Conservation (phyloP, 37 sponge, comb jelly and placozoan species). For the Amphimedon queenslandica region DNA sequence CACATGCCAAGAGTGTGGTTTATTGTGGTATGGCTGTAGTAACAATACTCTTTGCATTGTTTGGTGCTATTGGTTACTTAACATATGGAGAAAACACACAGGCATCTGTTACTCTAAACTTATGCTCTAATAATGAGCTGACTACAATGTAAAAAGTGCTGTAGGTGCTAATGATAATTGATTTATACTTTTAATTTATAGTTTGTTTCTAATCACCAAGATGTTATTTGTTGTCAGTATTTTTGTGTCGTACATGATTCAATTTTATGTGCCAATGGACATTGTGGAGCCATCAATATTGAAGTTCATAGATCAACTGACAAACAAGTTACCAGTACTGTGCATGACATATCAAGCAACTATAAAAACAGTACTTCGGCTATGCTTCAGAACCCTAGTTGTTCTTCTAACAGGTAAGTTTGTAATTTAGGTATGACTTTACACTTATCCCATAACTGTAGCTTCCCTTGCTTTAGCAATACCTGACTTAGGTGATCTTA, state of each 20-base stretch:
- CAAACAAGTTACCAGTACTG: constrained; percentile 15
- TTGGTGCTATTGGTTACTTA: constrained; percentile 75
- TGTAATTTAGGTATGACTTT: background rate
- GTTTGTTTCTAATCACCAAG: constrained; percentile 55
- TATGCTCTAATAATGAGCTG: no score
- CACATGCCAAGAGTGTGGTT: constrained; percentile 46
- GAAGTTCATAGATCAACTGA: background rate
- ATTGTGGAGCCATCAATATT: constrained; percentile 57
- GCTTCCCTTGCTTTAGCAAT: constrained; percentile 34
- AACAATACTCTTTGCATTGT: constrained; percentile 27
- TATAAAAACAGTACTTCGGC: background rate
- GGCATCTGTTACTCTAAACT: constrained; percentile 72
- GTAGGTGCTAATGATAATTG: background rate
- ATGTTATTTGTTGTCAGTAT: constrained; percentile 55
- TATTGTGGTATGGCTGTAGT: constrained; percentile 50
- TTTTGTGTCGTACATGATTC: constrained; percentile 55
- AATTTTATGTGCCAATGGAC: constrained; percentile 85
- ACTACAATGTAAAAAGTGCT: no score
- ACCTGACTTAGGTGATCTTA: constrained; percentile 75
- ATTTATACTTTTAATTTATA: constrained; percentile 3
- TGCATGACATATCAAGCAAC: background rate
- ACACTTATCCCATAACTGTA: background rate
- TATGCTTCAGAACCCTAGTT: constrained; percentile 28
- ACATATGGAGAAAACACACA: constrained; percentile 58
- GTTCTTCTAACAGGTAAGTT: constrained; percentile 52